Base-by-base conservation (phyloP, 1,140 invertebrate species). In the Trichomalopsis sarcophagae region DNA sequence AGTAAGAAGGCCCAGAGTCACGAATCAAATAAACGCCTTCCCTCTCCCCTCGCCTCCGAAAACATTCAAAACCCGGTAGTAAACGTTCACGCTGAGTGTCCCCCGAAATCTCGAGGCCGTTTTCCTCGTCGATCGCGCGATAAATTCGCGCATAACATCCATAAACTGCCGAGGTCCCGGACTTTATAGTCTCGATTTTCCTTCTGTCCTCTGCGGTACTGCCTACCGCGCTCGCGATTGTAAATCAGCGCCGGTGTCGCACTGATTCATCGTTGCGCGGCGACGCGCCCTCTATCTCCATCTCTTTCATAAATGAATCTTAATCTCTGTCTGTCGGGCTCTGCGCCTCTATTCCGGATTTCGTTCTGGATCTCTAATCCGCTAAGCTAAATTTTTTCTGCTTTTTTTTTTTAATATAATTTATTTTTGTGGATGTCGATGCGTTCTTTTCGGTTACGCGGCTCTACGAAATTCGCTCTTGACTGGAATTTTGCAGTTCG, bases 271-370 rank as follows among this genome's bases (percentile, higher is more conserved):
- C 62, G 74, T 47, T 27, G 50, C 62, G 82, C 47, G 50, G 30
- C 50, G 3, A 23, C 62, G 6, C 11, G 73, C 21, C 50, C 17
- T 66, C 81, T 30, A 74, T 55, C 40, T 73, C n/a, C 23, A 75
- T 75, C 75, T 50, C 75, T 78, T 73, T 69, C 36, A 69, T 55
- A 78, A 76, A 78, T 84, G 82, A 84, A 78, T 84, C 75, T 84
- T 71, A 78, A 78, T 84, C 82, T 78, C 40, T 78, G 82, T 78
- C 30, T 55, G 14, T 33, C 14, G 33, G 0, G 68, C 23, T 71
- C 23, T 23, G 66, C 23, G 11, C 21, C 11, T n/a, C 66, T 68
- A 0, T 50, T 13, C 13, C 13, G 2, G 47, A 50, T 50, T 50
- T 17, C 47, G 47, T 14, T 50, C 11, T 14, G 13, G 47, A 50